Evolutionary conservation across 2,797 vertebrate genomes (phyloP).

Genomic region (Serranus cabrilla): DNA sequence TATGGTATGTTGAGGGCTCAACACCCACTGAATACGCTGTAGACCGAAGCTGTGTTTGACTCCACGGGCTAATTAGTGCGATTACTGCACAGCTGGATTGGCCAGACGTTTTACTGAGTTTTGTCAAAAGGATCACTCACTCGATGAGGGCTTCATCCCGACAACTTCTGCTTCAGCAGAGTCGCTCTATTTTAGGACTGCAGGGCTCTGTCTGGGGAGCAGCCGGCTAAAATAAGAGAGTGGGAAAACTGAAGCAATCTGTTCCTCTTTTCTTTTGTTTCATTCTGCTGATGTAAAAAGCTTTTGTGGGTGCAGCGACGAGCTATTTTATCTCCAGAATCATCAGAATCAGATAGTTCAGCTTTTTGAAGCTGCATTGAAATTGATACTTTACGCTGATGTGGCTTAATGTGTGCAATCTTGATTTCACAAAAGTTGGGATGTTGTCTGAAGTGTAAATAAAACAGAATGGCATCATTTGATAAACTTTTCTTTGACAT

Average conservation of each 20-base stretch:
- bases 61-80: conserved; percentile 96
- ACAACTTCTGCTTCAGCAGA: conserved; percentile 89
- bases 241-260: conserved; percentile 77
- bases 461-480: too few species aligned
- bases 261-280: conserved; percentile 73
- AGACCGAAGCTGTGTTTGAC: conserved; percentile 84
- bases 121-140: conserved; percentile 95
- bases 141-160: conserved; percentile 87
- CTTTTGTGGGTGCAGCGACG: neutral
- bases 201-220: conserved; percentile 74
- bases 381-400: neutral
- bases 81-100: conserved; percentile 96
- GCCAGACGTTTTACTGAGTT: conserved; percentile 90
- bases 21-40: conserved; percentile 62
- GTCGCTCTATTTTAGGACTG: conserved; percentile 78
- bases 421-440: too few species aligned
- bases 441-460: too few species aligned
- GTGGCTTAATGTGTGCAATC: neutral
- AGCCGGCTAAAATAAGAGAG: conserved; percentile 76
- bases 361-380: neutral
- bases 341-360: neutral
- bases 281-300: conserved; percentile 23
- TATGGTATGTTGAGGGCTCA: conserved; percentile 76
- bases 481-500: too few species aligned
- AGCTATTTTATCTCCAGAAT: neutral